A percentile compares a stretch with the other conserved stretches of the same genome.
These are phyloP conservation scores for Gallinago stenura DNA, from an alignment of 2,797 vertebrate genomes.

Conservation along the genomic window DNA sequence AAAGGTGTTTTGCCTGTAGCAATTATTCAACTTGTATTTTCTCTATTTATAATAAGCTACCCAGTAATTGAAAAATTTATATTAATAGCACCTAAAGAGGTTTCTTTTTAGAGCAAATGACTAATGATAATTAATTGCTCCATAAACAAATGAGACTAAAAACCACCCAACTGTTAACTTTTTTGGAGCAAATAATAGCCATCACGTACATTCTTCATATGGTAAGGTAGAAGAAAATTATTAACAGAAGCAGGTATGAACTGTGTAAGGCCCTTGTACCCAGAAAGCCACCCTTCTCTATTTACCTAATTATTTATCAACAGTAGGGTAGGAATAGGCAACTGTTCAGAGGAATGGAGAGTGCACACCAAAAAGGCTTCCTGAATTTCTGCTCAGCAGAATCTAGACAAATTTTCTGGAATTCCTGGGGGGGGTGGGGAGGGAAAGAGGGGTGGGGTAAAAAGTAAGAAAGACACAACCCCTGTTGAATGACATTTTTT, in stretches of 20 bases:
- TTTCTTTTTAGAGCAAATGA: neutral
- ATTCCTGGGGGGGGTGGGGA: no score
- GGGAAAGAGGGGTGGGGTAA: no score
- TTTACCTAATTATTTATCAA: neutral
- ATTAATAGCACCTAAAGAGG: neutral
- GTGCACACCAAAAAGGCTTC: neutral
- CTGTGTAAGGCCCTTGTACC: neutral
- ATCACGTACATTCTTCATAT: neutral
- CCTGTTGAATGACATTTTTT: neutral
- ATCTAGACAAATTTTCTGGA: neutral
- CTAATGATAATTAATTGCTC: neutral
- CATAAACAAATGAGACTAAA: neutral
- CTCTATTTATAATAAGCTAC: neutral
- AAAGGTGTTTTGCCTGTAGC: neutral
- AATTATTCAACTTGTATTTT: neutral
- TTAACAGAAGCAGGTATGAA: fast-evolving
- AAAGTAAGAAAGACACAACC: neutral
- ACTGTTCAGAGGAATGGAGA: neutral
- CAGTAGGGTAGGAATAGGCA: neutral
- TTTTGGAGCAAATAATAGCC: neutral
- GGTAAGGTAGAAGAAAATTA: neutral
- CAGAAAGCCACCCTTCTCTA: neutral
- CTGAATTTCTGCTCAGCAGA: neutral
- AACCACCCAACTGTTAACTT: neutral
- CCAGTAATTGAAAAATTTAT: neutral